Percentiles rank a stretch among this genome's conserved stretches.
Conservation (phyloP, 2,797 vertebrate species). For the Pseudotriccus pelzelni region DNA sequence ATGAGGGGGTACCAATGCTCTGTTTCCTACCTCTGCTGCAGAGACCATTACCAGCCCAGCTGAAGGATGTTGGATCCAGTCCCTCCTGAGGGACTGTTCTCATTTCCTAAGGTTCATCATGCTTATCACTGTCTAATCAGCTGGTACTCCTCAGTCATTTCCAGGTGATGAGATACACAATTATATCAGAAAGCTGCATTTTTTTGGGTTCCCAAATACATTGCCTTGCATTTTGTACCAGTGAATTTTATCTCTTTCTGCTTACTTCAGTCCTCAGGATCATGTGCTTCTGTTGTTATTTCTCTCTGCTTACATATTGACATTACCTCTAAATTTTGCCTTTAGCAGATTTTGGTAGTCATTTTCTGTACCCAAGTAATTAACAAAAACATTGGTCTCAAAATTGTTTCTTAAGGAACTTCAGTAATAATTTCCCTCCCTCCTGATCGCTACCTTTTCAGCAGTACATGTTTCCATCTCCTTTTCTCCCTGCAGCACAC, state of each 20-base stretch:
- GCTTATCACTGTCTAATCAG: background rate
- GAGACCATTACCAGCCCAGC: background rate
- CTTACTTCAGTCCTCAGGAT: background rate
- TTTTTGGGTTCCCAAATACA: background rate
- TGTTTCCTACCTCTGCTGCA: background rate
- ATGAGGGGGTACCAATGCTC: background rate
- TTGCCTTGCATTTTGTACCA: background rate
- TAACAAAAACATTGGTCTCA: background rate
- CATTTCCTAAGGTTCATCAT: background rate
- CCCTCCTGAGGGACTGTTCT: background rate
- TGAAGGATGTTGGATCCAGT: fast-evolving
- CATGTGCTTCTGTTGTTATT: background rate
- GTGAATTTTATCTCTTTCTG: background rate
- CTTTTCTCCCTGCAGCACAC: background rate
- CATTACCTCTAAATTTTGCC: background rate
- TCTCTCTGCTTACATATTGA: background rate
- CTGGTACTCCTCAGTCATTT: background rate
- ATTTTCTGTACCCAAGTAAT: background rate
- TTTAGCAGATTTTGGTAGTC: background rate
- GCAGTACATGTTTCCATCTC: background rate
- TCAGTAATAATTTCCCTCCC: background rate
- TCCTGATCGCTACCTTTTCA: background rate
- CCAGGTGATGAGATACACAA: background rate
- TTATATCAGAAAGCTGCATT: background rate
- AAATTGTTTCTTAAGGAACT: background rate